Evolutionary conservation across 2,888 invertebrate species (phyloP).

Genomic region (Tenthredo scrophulariae): DNA sequence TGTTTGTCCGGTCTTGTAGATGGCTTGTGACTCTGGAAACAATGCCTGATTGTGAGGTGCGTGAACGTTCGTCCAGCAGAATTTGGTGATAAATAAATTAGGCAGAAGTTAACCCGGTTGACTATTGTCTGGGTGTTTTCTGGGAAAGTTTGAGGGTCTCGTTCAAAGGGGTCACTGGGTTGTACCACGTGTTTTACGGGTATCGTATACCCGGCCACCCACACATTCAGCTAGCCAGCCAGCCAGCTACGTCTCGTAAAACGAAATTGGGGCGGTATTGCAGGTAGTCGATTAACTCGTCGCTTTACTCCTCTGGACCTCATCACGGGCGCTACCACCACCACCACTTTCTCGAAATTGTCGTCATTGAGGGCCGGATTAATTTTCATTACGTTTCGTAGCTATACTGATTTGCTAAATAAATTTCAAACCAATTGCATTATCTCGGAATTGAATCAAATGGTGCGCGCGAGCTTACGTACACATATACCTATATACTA

Average conservation of each 20-base stretch:
- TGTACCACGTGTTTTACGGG: constrained; percentile 41
- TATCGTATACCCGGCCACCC: constrained; percentile 32
- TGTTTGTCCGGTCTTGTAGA: constrained; percentile 25
- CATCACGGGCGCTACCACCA: constrained; percentile 35
- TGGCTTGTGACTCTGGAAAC: constrained; percentile 7
- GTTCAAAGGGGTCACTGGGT: constrained; percentile 40
- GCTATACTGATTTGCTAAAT: constrained; percentile 42
- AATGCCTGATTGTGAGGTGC: constrained; percentile 24
- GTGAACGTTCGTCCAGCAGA: neutral
- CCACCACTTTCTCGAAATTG: constrained; percentile 32
- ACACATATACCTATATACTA: neutral
- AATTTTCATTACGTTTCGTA: constrained; percentile 31
- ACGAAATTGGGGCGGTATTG: constrained; percentile 47
- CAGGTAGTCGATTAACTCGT: constrained; percentile 52
- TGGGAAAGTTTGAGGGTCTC: constrained; percentile 27
- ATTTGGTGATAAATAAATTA: constrained; percentile 43
- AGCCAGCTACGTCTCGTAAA: constrained; percentile 48
- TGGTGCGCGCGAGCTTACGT: constrained; percentile 21
- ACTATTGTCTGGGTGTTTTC: constrained; percentile 42
- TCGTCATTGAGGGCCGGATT: constrained; percentile 36
- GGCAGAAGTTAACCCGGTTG: constrained; percentile 1
- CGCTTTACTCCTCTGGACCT: constrained; percentile 47
- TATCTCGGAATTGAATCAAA: constrained; percentile 50
- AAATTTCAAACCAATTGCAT: constrained; percentile 50
- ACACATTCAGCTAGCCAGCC: constrained; percentile 36